Base-by-base conservation (phyloP, 2,888 invertebrate species). In the Eumerus sabulonum region DNA sequence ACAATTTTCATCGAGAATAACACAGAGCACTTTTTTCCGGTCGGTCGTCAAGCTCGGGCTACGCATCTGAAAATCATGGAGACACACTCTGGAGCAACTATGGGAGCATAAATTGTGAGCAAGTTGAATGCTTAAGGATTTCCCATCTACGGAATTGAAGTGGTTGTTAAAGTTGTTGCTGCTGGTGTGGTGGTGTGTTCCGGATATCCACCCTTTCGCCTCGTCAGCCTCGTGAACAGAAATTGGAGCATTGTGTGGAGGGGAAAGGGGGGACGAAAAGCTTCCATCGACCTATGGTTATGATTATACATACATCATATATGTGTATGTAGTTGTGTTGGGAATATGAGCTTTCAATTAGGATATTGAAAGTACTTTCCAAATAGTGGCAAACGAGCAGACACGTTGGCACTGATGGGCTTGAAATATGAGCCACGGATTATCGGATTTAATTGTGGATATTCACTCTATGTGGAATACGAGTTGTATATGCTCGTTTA, bases 331-430 rank as follows among this genome's bases (percentile, higher is more conserved):
- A 9, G 17, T 18, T 48, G n/a, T 40, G 12, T 64, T 4, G 47
- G 35, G 12, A 16, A 36, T 7, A 14, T 36, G 62, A 77, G 73
- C 77, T 77, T 77, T 73, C 66, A 77, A 73, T 73, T 77, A 67
- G 16, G 62, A 63, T 63, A 73, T 73, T 77, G 67, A 62, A 66
- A 66, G 35, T 16, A 11, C 42, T 68, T 54, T 62, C 18, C 17
- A 7, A 9, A 9, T 60, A 42, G 27, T 19, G 16, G 19, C 19
- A 1, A 9, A 44, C 0, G 14, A 14, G 11, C 5, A 19, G 42
- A 42, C 44, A 50, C 16, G 53, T 54, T 64, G 64, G 19, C 45
- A 47, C 44, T 38, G 59, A 56, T 48, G 66, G 40, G 19, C 27
- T 56, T 66, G 50, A 66, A 71, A 76, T 66, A 71, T 57, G 56